These are phyloP conservation scores for Diplolepis rosae DNA, from an alignment of 2,888 invertebrate species.

Conservation along the genomic window DNA sequence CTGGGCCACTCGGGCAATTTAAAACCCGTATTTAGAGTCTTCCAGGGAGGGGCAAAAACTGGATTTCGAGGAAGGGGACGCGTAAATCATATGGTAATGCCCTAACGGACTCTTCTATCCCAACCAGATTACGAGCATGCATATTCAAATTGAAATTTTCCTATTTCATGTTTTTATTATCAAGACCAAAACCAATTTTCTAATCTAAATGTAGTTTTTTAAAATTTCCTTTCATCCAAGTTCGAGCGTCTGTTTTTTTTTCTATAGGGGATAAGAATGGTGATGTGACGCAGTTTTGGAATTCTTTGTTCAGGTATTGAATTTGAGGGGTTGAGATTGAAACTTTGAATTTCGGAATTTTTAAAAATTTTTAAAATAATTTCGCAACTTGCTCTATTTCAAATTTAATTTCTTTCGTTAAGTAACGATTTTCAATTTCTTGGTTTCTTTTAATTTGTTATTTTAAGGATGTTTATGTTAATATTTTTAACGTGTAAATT, in stretches of 20 bases:
- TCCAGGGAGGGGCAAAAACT: conserved; percentile 34
- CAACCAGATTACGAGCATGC: conserved; percentile 19
- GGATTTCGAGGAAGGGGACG: conserved; percentile 48
- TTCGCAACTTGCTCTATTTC: too few relatives aligned
- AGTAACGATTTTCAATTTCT: too few relatives aligned
- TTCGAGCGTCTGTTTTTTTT: neutral
- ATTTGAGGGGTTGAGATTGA: too few relatives aligned
- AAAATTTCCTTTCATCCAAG: neutral
- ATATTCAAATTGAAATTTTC: conserved; percentile 33
- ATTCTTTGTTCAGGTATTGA: neutral
- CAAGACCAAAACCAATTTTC: neutral
- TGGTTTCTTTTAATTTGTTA: too few relatives aligned
- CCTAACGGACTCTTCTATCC: conserved; percentile 55
- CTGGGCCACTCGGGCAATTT: conserved; percentile 55
- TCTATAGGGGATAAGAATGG: neutral
- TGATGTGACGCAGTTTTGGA: neutral
- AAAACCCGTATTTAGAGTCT: conserved; percentile 62
- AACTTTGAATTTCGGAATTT: too few relatives aligned
- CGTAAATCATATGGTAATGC: conserved; percentile 71
- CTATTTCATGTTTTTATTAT: conserved; percentile 37
- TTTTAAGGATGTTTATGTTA: too few relatives aligned
- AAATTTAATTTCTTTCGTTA: too few relatives aligned
- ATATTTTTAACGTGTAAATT: too few relatives aligned
- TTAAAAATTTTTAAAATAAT: too few relatives aligned
- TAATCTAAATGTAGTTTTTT: neutral